Percentiles rank a stretch among this genome's conserved stretches.
phyloP scores from a whole-genome alignment of 2,888 invertebrate species.

The Charanyca ferruginea region DNA sequence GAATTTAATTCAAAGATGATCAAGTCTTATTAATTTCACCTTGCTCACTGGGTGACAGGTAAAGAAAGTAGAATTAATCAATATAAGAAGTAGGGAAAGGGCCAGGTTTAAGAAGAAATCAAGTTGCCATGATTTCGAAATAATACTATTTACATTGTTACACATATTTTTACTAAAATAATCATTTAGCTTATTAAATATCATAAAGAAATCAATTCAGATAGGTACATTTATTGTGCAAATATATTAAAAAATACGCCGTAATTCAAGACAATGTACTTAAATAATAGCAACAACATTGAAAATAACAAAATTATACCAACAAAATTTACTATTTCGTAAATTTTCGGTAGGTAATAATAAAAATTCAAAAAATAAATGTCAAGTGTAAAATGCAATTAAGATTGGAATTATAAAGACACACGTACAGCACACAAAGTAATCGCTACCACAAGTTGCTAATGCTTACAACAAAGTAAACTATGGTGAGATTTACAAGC shows the following conservation, averaged over 20 bases:
- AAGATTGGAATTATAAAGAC: conserved; percentile 19
- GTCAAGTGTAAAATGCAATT: conserved; percentile 34
- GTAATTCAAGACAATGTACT: conserved; percentile 28
- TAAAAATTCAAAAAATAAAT: conserved; percentile 20
- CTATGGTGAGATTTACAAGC: conserved; percentile 25
- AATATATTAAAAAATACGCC: conserved; percentile 42
- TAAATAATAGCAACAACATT: conserved; percentile 39
- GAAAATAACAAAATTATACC: conserved; percentile 37
- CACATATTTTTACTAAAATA: conserved; percentile 65
- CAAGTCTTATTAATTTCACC: too few species aligned
- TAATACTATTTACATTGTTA: conserved; percentile 26
- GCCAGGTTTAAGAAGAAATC: too few species aligned
- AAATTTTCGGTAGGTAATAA: conserved; percentile 22
- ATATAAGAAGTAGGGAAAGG: too few species aligned
- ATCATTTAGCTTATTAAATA: conserved; percentile 54
- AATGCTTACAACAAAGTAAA: conserved; percentile 23
- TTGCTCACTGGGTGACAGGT: too few species aligned
- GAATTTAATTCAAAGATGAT: too few species aligned
- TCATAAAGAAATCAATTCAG: conserved; percentile 39
- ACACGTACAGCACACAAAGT: conserved; percentile 41
- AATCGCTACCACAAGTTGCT: conserved; percentile 13
- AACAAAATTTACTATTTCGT: conserved; percentile 32
- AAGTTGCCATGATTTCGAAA: not conserved
- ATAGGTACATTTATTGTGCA: conserved; percentile 55
- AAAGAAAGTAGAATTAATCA: too few species aligned